Evolutionary conservation across 2,797 vertebrate genomes (phyloP).

Genomic region (Psittacula echo): DNA sequence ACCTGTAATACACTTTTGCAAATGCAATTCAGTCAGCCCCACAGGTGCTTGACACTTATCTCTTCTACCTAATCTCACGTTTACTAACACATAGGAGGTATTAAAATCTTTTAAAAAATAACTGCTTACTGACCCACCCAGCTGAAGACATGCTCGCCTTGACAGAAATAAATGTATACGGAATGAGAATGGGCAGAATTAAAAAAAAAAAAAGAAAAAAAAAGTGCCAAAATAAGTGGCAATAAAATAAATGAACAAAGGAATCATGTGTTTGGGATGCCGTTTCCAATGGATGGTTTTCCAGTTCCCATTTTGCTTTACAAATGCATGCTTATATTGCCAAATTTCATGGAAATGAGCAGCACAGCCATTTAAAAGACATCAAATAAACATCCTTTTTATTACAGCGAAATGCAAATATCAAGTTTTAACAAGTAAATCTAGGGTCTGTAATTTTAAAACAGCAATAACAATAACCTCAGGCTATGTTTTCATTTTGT

Average conservation of each 20-base stretch:
- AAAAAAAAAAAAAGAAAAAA: background rate
- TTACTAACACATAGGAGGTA: background rate
- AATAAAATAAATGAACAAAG: constrained; percentile 60
- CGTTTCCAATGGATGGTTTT: constrained; percentile 54
- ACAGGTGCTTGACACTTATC: background rate
- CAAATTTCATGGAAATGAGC: constrained; percentile 71
- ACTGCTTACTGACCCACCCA: background rate
- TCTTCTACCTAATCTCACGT: background rate
- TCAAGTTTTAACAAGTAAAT: constrained; percentile 77
- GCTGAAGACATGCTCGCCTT: background rate
- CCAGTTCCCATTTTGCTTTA: constrained; percentile 60
- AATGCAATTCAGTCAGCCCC: background rate
- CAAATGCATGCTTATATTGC: constrained; percentile 60
- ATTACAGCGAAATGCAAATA: constrained; percentile 75
- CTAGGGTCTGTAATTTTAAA: constrained; percentile 74
- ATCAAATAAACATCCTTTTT: constrained; percentile 74
- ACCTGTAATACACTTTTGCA: background rate
- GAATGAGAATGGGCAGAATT: background rate
- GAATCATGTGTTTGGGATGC: constrained; percentile 43
- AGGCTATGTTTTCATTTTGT: constrained; percentile 65
- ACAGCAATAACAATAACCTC: constrained; percentile 72
- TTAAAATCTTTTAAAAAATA: background rate
- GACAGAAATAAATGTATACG: background rate
- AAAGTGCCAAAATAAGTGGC: constrained; percentile 9
- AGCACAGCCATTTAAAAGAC: constrained; percentile 72